Base-by-base conservation (phyloP, 2,888 invertebrate species). In the Rotaria magnacalcarata region DNA sequence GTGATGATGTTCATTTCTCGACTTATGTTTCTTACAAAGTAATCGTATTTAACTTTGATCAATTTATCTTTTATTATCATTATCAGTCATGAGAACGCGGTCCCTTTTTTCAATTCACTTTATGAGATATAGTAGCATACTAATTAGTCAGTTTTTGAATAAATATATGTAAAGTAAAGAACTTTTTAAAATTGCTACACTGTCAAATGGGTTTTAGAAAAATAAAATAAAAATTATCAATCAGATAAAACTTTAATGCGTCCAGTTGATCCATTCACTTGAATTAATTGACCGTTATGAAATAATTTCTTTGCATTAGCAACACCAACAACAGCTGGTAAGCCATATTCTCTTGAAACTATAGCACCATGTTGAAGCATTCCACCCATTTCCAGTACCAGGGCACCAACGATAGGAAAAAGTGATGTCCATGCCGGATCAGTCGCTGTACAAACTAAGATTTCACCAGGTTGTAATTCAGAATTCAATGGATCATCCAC, bases 361-460 rank as follows among this genome's bases (percentile, higher is more conserved):
- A 80, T 80, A n/a, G 80, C 80, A 47, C 80, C 80, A 80, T 80
- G 80, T 80, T 80, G 80, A 80, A 80, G 80, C 80, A 80, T 80
- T 11, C 80, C 80, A 43, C 80, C 80, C 80, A 80, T 80, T 80
- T 80, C 80, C 47, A 80, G 47, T 24, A 80, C 80, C n/a, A 80
- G 24, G 8, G 80, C 80, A 47, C 80, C 80, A n/a, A 34, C 80
- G 16, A 80, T 80, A 14, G 80, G 80, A 80, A 80, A 80, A 14
- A 80, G n/a, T 24, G 80, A 47, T 47, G 80, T 80, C 80, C 80
- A 80, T 47, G 80, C 80, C 11, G 80, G 80, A 80, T 80, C 80
- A 7, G 80, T 80, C 21, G 80, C 80, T 8, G 80, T 80, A 80
- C 80, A 80, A 47, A 80, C 80, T 47, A 80, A 80, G 4, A 80